Conservation (phyloP, 1,140 invertebrate species). For the Papilio polytes region DNA sequence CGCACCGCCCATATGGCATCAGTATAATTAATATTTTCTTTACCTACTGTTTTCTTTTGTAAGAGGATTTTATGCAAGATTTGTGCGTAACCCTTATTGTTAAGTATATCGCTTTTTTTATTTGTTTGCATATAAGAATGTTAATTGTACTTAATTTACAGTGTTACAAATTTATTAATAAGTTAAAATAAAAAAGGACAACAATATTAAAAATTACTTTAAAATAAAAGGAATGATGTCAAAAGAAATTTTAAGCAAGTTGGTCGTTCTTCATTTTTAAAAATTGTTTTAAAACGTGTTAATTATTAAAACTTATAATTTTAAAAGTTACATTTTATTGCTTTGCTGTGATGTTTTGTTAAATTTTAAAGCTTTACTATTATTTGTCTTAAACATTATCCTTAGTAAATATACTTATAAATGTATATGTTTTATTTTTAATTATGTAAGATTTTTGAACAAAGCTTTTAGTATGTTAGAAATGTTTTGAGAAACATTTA, state of each 20-base stretch:
- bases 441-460: background rate
- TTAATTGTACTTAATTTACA: constrained; percentile 22
- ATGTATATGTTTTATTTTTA: background rate
- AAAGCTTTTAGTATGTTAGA: background rate
- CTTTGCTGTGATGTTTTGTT: constrained; percentile 30
- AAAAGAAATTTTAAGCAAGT: background rate
- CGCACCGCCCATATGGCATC: background rate
- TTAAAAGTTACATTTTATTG: constrained; percentile 2
- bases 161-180: background rate
- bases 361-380: background rate
- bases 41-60: constrained; percentile 34
- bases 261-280: background rate
- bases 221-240: background rate
- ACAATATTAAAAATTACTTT: background rate
- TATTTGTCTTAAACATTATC: background rate
- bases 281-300: background rate
- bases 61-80: background rate
- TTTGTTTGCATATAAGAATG: background rate
- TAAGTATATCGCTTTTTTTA: background rate
- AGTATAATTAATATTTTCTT: constrained; percentile 41
- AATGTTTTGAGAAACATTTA: background rate
- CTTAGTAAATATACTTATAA: constrained; percentile 11
- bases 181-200: background rate
- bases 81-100: constrained; percentile 11
- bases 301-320: background rate